Conservation (phyloP, 2,113 vertebrate genomes). For the Artemisiospiza belli region DNA sequence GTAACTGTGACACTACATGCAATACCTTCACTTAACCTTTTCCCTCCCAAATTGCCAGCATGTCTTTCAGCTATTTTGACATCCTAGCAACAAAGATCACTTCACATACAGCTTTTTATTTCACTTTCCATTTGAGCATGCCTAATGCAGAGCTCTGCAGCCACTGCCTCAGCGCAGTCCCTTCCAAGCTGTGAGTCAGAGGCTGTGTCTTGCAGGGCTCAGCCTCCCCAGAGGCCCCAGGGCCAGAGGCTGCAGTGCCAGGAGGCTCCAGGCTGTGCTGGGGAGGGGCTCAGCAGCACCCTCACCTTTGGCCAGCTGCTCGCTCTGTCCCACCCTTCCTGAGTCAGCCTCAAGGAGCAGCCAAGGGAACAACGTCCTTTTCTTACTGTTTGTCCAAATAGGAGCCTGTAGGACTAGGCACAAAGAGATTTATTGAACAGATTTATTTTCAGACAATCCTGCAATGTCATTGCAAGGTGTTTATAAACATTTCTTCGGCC, state of each 20-base stretch:
- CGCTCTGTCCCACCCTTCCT: not conserved
- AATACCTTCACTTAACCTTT: conserved; percentile 71
- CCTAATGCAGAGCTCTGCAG: not conserved
- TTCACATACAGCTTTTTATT: not conserved
- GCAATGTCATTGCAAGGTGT: not conserved
- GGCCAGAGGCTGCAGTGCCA: not conserved
- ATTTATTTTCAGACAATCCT: not conserved
- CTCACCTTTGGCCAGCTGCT: conserved; percentile 40
- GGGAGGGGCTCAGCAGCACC: not conserved
- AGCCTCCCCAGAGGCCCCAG: not conserved
- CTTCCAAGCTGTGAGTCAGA: not conserved
- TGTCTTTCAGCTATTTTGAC: not conserved
- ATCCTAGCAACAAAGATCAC: not conserved
- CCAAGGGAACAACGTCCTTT: not conserved
- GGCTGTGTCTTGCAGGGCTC: not conserved
- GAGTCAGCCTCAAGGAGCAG: conserved; percentile 5
- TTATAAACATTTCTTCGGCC: not conserved
- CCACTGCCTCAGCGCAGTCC: not conserved
- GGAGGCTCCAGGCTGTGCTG: not conserved
- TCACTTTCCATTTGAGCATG: not conserved
- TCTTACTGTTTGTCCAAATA: not conserved
- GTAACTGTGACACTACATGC: conserved; percentile 35
- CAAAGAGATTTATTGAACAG: not conserved
- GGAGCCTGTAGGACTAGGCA: not conserved
- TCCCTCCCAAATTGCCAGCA: conserved; percentile 25